Conservation (phyloP, 2,888 invertebrate genomes). For the Zele albiditarsus region DNA sequence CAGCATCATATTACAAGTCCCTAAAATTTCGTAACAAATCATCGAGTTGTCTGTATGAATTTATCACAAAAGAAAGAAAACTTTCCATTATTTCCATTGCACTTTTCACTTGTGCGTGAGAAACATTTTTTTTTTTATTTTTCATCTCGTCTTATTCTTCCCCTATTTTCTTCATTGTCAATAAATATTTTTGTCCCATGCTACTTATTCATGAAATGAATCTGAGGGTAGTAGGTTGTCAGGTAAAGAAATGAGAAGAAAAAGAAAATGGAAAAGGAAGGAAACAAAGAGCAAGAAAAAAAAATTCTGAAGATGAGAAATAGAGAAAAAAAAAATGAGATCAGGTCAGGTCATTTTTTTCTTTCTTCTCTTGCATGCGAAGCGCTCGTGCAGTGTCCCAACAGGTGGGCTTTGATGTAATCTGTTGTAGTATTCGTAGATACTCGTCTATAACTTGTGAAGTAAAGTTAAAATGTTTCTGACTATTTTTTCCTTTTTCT, state of each 20-base stretch:
- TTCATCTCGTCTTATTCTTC: neutral
- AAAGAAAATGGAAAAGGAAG: neutral
- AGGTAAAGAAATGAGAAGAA: neutral
- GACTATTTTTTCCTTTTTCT: neutral
- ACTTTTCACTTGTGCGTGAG: constrained; percentile 17
- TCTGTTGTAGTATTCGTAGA: neutral
- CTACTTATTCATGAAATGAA: neutral
- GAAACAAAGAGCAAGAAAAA: too few relatives aligned
- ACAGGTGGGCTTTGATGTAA: constrained; percentile 14
- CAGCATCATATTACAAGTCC: too few relatives aligned
- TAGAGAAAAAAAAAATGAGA: neutral
- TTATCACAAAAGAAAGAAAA: neutral
- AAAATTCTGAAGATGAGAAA: too few relatives aligned
- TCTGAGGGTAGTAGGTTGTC: neutral
- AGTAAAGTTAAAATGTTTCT: neutral
- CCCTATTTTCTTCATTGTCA: neutral
- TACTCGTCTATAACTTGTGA: neutral
- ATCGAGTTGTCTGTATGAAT: neutral
- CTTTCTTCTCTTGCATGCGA: neutral
- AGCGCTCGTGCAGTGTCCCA: neutral
- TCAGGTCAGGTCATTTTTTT: neutral
- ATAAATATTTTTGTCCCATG: neutral
- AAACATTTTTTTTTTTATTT: constrained; percentile 10
- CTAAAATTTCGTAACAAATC: neutral
- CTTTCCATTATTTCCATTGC: neutral